These are phyloP conservation scores for Notodonta ziczac DNA, from an alignment of 2,888 invertebrate genomes.

Conservation along the genomic window DNA sequence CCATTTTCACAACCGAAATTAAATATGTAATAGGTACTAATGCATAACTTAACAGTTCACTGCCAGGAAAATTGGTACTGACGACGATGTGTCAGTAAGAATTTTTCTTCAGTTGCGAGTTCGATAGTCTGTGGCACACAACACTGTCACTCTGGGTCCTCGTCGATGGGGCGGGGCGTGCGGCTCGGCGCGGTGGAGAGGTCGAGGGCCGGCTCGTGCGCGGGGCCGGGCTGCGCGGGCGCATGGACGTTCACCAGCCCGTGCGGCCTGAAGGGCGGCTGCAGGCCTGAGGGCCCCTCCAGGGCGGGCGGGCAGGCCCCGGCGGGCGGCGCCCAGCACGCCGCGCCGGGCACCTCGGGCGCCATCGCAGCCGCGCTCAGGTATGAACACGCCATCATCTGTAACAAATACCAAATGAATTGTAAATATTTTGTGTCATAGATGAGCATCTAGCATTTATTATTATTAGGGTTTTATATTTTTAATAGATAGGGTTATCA, in stretches of 20 bases:
- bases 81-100: constrained; percentile 51
- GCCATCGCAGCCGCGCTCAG: constrained; percentile 68
- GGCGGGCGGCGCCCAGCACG: constrained; percentile 72
- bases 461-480: no score
- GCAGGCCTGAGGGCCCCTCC: constrained; percentile 37
- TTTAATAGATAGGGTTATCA: no score
- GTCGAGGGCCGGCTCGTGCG: constrained; percentile 69
- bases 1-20: constrained; percentile 85
- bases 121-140: constrained; percentile 73
- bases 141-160: constrained; percentile 74
- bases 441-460: no score
- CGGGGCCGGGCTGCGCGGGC: constrained; percentile 23
- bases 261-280: constrained; percentile 40
- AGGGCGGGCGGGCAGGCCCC: constrained; percentile 40
- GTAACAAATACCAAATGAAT: constrained; percentile 48
- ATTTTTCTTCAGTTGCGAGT: constrained; percentile 49
- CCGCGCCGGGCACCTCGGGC: constrained; percentile 59
- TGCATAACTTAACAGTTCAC: constrained; percentile 75
- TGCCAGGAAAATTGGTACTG: constrained; percentile 62
- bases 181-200: constrained; percentile 59
- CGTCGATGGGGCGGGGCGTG: constrained; percentile 50
- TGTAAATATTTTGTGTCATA: no score
- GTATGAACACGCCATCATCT: constrained; percentile 84
- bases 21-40: constrained; percentile 79
- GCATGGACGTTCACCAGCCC: constrained; percentile 26